A percentile compares a stretch with the other conserved stretches of the same genome.
Conservation (phyloP, 2,113 vertebrate species). For the Synodontis membranacea region DNA sequence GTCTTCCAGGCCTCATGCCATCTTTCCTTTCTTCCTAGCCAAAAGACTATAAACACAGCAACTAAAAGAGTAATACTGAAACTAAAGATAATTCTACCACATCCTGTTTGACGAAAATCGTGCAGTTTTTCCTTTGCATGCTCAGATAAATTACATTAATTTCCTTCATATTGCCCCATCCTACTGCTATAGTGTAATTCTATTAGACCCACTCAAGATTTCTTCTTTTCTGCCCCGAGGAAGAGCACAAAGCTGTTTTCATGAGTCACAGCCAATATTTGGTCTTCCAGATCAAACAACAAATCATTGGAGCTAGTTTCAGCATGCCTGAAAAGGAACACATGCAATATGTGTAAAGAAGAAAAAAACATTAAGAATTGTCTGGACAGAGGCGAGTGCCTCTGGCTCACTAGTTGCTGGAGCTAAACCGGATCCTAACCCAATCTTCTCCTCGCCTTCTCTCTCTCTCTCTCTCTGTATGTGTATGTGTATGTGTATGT, state of each 20-base stretch:
- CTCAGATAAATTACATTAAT: conserved; percentile 72
- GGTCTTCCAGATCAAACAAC: conserved; percentile 63
- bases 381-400: conserved; percentile 57
- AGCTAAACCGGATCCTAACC: conserved; percentile 34
- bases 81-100: conserved; percentile 64
- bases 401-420: conserved; percentile 39
- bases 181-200: conserved; percentile 69
- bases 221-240: conserved; percentile 58
- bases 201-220: conserved; percentile 73
- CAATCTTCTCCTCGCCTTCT: conserved; percentile 15
- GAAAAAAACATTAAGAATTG: conserved; percentile 45
- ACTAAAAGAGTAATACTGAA: conserved; percentile 67
- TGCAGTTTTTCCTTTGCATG: conserved; percentile 63
- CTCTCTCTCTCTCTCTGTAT: too few relatives aligned
- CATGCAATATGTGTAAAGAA: conserved; percentile 53
- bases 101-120: conserved; percentile 73
- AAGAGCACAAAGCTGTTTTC: conserved; percentile 55
- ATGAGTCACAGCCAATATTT: conserved; percentile 64
- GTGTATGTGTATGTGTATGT: conserved; percentile 3
- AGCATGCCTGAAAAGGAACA: conserved; percentile 66
- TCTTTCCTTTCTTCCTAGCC: conserved; percentile 30
- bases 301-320: conserved; percentile 67
- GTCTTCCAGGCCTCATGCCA: conserved; percentile 38
- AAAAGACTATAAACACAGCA: conserved; percentile 46
- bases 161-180: conserved; percentile 68